Evolutionary conservation across 2,113 vertebrate species (phyloP).

Genomic region (Mus musculus): DNA sequence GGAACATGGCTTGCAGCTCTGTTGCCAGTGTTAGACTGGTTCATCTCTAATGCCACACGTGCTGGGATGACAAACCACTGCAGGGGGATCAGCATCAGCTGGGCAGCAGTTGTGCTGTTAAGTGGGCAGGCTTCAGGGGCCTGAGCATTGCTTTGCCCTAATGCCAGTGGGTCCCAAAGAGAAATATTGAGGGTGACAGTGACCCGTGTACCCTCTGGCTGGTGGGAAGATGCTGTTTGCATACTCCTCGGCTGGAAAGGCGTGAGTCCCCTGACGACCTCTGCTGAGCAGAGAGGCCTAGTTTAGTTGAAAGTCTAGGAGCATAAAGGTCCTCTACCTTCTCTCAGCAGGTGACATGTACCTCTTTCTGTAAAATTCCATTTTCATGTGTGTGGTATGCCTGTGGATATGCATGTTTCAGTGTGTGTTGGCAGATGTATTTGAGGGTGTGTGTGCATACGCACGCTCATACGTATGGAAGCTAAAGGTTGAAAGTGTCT

Average conservation of each 20-base stretch:
- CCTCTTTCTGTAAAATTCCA: neutral
- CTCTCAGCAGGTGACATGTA: accelerated
- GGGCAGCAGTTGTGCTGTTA: accelerated
- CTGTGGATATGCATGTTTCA: neutral
- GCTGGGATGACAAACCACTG: accelerated
- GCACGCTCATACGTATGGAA: neutral
- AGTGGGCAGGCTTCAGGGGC: neutral
- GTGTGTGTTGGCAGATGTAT: neutral
- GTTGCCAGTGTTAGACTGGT: neutral
- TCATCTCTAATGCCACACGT: neutral
- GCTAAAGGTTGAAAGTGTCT: no score
- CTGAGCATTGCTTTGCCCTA: neutral
- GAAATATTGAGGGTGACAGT: neutral
- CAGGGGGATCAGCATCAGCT: neutral
- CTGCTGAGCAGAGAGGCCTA: accelerated
- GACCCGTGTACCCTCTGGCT: neutral
- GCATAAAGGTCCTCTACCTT: accelerated
- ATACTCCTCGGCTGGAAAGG: neutral
- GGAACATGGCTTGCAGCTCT: neutral
- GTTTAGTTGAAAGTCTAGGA: accelerated
- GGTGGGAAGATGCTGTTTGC: no score
- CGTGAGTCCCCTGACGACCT: accelerated
- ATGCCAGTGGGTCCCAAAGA: neutral
- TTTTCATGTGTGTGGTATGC: neutral
- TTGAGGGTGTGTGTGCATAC: neutral